Conservation (phyloP, 2,797 vertebrate species). For the Tenualosa thibaudeaui region DNA sequence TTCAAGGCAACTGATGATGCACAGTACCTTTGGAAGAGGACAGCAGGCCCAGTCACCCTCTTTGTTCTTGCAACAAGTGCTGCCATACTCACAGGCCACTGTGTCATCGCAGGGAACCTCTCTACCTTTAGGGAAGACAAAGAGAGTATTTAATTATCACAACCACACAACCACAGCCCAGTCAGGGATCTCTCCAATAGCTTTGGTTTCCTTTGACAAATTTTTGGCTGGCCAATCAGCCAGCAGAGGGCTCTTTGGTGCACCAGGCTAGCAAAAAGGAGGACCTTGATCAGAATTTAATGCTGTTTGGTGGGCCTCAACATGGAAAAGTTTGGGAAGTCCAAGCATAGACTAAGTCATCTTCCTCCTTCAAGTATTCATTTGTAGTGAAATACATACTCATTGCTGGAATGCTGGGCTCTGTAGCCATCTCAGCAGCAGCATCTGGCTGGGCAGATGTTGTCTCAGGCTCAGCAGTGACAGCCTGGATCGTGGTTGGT, state of each 20-base stretch:
- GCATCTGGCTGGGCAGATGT: background rate
- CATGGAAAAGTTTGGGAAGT: too few relatives aligned
- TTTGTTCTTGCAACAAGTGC: constrained; percentile 34
- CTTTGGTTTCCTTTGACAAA: too few relatives aligned
- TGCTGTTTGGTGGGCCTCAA: too few relatives aligned
- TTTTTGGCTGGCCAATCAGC: too few relatives aligned
- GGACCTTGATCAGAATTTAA: too few relatives aligned
- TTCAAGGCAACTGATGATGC: constrained; percentile 60
- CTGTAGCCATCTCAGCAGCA: background rate
- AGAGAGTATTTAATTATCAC: background rate
- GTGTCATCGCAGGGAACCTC: background rate
- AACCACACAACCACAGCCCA: background rate
- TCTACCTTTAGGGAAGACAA: background rate
- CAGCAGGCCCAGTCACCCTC: constrained; percentile 48
- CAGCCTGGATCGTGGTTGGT: background rate
- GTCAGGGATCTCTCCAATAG: too few relatives aligned
- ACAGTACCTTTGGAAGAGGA: constrained; percentile 71
- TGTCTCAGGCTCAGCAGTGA: background rate
- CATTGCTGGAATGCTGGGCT: background rate
- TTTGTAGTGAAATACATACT: background rate
- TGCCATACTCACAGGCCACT: constrained; percentile 33
- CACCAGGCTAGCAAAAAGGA: too few relatives aligned
- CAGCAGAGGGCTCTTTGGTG: too few relatives aligned
- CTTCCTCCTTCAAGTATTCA: background rate
- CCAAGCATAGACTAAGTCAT: background rate